Conservation (phyloP, 2,888 invertebrate genomes). For the Chrysolina americana region DNA sequence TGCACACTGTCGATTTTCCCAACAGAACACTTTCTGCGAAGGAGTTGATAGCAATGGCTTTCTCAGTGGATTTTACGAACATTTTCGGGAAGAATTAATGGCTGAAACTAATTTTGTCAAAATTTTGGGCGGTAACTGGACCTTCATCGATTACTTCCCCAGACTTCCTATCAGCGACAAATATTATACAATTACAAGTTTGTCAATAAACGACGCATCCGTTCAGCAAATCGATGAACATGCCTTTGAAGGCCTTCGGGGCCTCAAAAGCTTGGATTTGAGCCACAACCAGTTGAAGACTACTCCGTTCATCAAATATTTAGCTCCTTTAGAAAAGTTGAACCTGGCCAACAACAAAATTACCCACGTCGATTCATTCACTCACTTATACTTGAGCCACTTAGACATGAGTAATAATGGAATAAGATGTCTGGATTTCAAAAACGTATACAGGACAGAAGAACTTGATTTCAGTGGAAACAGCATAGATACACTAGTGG, state of each 20-base stretch:
- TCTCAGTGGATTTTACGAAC: not conserved
- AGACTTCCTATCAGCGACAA: not conserved
- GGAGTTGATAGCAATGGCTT: constrained; percentile 9
- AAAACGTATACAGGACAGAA: not conserved
- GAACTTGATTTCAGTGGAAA: constrained; percentile 23
- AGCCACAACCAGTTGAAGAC: constrained; percentile 28
- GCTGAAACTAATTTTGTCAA: not conserved
- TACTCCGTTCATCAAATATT: constrained; percentile 15
- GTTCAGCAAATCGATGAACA: constrained; percentile 9
- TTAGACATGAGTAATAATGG: constrained; percentile 21
- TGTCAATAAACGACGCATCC: constrained; percentile 27
- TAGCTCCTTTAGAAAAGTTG: constrained; percentile 14
- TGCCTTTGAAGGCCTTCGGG: constrained; percentile 25
- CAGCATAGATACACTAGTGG: not conserved
- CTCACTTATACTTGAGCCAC: not conserved
- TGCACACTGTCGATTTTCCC: not conserved
- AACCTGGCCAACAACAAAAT: constrained; percentile 30
- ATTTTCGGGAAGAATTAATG: not conserved
- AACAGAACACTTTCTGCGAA: not conserved
- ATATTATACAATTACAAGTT: not conserved
- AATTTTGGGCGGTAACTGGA: constrained; percentile 6
- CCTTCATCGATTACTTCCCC: constrained; percentile 7
- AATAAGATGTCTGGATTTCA: constrained; percentile 2
- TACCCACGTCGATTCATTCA: constrained; percentile 2
- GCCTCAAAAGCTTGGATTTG: constrained; percentile 29